These are phyloP conservation scores for Rutilus rutilus DNA, from an alignment of 2,113 vertebrate genomes.

Conservation along the genomic window DNA sequence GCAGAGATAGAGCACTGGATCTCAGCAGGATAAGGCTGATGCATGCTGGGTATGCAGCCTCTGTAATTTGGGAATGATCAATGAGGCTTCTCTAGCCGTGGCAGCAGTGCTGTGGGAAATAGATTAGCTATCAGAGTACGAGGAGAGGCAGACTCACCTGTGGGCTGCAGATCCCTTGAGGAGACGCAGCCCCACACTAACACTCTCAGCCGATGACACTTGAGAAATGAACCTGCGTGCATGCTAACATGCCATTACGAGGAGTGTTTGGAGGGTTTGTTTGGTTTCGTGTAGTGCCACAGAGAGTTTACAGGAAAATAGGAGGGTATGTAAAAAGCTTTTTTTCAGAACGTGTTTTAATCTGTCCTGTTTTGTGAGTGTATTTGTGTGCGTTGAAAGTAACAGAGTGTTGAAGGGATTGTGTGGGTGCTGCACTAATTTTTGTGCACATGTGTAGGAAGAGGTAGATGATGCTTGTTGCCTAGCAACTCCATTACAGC, in stretches of 20 bases:
- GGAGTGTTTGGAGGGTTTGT: background rate
- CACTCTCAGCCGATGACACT: background rate
- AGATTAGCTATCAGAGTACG: constrained; percentile 35
- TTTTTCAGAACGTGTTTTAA: constrained; percentile 1
- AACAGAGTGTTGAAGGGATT: constrained; percentile 28
- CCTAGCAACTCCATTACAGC: constrained; percentile 73
- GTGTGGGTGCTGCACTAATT: constrained; percentile 45
- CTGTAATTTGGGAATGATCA: constrained; percentile 46
- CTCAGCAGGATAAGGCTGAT: constrained; percentile 21
- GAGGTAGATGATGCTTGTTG: constrained; percentile 73
- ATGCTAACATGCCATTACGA: background rate
- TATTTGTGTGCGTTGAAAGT: constrained; percentile 6
- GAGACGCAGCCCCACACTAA: background rate
- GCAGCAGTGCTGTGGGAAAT: constrained; percentile 35
- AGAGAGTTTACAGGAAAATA: background rate
- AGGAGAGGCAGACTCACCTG: constrained; percentile 36
- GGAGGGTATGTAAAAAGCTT: background rate
- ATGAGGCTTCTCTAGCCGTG: constrained; percentile 20
- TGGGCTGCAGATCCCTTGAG: constrained; percentile 31
- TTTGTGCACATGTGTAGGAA: constrained; percentile 67
- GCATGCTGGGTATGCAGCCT: constrained; percentile 33
- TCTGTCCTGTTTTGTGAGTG: constrained; percentile 6
- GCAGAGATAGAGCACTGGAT: constrained; percentile 27
- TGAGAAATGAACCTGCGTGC: constrained; percentile 6
- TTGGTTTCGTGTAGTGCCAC: background rate